These are phyloP conservation scores for Elysia crispata DNA, from an alignment of 2,888 invertebrate species.

Conservation along the genomic window DNA sequence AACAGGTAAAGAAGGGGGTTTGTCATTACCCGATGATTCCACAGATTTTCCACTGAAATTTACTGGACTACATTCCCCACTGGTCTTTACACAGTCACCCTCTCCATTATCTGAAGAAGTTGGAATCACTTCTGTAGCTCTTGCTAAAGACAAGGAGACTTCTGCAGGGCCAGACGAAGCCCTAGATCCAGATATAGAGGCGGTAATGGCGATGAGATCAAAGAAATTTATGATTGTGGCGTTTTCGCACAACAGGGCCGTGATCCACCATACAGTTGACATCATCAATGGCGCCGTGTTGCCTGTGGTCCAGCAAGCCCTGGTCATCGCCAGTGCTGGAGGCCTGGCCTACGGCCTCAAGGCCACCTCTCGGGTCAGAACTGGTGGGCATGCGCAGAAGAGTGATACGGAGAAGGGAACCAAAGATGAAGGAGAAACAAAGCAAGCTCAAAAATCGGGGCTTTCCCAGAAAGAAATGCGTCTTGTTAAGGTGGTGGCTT, in stretches of 20 bases:
- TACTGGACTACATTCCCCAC: no score
- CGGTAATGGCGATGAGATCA: neutral
- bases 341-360: conserved; percentile 28
- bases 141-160: no score
- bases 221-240: neutral
- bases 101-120: no score
- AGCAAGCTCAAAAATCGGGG: neutral
- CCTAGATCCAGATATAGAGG: no score
- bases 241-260: neutral
- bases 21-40: no score
- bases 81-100: no score
- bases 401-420: neutral
- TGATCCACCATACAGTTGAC: conserved; percentile 19
- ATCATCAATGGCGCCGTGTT: conserved; percentile 27
- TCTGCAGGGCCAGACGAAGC: no score
- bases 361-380: neutral
- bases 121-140: no score
- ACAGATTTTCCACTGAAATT: no score
- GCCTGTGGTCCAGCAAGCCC: conserved; percentile 9
- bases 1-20: no score
- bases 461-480: conserved; percentile 25
- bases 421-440: no score
- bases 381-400: neutral
- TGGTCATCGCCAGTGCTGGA: conserved; percentile 17
- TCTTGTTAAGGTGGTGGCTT: conserved; percentile 7